These are phyloP conservation scores for Oriolus oriolus DNA, from an alignment of 2,113 vertebrate species.

Conservation along the genomic window DNA sequence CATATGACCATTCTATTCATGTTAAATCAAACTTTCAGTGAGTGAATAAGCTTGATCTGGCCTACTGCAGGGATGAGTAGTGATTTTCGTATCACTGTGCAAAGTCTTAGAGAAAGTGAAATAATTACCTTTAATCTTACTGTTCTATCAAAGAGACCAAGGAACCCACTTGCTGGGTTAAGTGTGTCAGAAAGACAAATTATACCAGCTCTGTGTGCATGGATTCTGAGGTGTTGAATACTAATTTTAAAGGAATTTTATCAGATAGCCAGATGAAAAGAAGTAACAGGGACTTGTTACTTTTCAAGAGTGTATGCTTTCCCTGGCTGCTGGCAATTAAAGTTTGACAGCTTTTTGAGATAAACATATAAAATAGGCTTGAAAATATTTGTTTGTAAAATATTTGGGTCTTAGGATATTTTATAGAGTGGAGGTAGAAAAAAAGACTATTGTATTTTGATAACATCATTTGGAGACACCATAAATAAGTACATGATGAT, in stretches of 20 bases:
- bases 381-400: not conserved
- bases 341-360: not conserved
- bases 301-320: constrained; percentile 37
- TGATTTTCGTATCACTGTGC: not conserved
- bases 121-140: constrained; percentile 33
- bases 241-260: constrained; percentile 49
- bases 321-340: not conserved
- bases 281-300: constrained; percentile 38
- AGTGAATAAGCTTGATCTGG: not conserved
- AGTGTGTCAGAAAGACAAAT: constrained; percentile 51
- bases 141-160: constrained; percentile 2
- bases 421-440: not conserved
- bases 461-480: not conserved
- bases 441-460: not conserved
- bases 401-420: not conserved
- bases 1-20: not conserved
- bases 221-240: constrained; percentile 17
- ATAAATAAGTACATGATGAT: not conserved
- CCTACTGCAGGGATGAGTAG: not conserved
- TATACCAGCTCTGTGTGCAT: not conserved
- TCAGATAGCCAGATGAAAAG: constrained; percentile 53
- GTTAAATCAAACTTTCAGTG: not conserved
- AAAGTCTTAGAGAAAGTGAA: not conserved
- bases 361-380: not conserved
- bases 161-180: constrained; percentile 13